phyloP scores from a whole-genome alignment of 2,797 vertebrate species.

The Pangasius sanitwongsei region DNA sequence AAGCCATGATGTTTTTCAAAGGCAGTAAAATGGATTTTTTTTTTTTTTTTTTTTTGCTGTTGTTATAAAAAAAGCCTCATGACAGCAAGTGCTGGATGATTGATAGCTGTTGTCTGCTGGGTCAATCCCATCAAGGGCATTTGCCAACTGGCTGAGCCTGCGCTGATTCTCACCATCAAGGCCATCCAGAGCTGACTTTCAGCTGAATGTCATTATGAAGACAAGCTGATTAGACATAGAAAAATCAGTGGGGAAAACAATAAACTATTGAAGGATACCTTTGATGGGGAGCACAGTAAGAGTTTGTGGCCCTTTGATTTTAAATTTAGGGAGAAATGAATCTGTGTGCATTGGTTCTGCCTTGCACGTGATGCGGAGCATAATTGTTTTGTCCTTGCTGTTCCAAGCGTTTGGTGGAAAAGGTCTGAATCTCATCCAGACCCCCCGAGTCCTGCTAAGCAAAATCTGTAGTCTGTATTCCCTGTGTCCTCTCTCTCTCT shows the following conservation, averaged over 20 bases:
- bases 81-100: slow-evolving; percentile 57
- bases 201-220: slow-evolving; percentile 39
- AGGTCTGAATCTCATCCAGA: slow-evolving; percentile 22
- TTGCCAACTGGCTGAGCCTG: slow-evolving; percentile 51
- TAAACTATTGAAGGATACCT: not conserved
- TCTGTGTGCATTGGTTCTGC: not conserved
- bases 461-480: slow-evolving; percentile 14
- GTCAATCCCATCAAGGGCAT: slow-evolving; percentile 59
- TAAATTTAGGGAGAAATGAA: not conserved
- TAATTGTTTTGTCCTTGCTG: slow-evolving; percentile 18
- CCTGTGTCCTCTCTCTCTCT: not conserved
- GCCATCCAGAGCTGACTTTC: slow-evolving; percentile 25
- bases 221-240: slow-evolving; percentile 39
- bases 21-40: not conserved
- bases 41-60: not conserved
- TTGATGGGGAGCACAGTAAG: not conserved
- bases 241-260: not conserved
- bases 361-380: not conserved
- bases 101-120: slow-evolving; percentile 58
- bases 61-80: not conserved
- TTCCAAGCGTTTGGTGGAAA: slow-evolving; percentile 9
- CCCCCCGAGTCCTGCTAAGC: not conserved
- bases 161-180: slow-evolving; percentile 40
- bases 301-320: not conserved
- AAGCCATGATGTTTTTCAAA: not conserved